Conservation (phyloP, 2,113 vertebrate species). For the Anarrhichthys ocellatus region DNA sequence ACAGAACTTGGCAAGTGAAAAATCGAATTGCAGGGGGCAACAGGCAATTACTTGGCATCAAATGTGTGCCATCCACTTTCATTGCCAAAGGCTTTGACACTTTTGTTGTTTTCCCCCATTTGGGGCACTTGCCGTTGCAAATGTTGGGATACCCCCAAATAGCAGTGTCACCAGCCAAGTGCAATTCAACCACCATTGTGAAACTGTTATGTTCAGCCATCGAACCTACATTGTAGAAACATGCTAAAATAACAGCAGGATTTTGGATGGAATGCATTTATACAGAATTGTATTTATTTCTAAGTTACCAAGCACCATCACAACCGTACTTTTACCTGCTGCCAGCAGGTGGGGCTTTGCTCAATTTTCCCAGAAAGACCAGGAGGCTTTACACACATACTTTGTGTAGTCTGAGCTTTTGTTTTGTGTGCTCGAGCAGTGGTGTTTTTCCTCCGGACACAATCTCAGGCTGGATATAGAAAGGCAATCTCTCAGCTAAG, state of each 20-base stretch:
- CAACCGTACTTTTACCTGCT: neutral
- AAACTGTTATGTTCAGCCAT: neutral
- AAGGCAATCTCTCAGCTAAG: constrained; percentile 70
- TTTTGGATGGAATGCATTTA: neutral
- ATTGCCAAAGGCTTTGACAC: neutral
- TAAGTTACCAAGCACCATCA: neutral
- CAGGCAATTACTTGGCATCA: neutral
- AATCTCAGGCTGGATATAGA: constrained; percentile 56
- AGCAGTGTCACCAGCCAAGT: neutral
- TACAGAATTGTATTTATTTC: neutral
- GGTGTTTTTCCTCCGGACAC: constrained; percentile 23
- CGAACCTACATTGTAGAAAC: too few relatives aligned
- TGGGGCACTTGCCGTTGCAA: neutral
- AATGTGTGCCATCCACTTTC: neutral
- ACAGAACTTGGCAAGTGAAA: neutral
- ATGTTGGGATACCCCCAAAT: neutral
- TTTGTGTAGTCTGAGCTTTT: constrained; percentile 11
- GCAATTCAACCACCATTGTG: neutral
- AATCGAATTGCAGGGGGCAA: neutral
- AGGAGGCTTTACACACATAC: neutral
- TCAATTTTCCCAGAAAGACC: neutral
- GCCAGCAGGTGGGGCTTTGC: neutral
- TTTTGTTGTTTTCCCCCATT: neutral
- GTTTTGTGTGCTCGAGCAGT: constrained; percentile 6
- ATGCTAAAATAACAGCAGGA: neutral